phyloP scores from a whole-genome alignment of 1,140 invertebrate genomes.

The Temnothorax nylanderi region DNA sequence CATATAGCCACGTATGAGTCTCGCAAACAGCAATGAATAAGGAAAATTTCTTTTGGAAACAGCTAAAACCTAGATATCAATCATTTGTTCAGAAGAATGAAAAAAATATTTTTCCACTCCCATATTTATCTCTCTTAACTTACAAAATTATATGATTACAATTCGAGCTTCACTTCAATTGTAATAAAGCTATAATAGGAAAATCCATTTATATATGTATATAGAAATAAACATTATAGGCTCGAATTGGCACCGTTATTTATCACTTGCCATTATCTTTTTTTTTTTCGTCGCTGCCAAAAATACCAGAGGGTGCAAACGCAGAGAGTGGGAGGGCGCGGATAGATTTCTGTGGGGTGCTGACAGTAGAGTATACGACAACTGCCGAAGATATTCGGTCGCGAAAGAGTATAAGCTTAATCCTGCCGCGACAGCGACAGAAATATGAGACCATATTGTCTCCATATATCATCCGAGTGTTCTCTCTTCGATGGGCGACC shows the following conservation, averaged over 20 bases:
- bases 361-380: constrained; percentile 70
- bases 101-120: not conserved
- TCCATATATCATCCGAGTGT: constrained; percentile 75
- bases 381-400: constrained; percentile 77
- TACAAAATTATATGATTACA: not conserved
- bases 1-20: not conserved
- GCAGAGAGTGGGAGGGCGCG: constrained; percentile 2
- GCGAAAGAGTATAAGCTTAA: constrained; percentile 77
- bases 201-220: not conserved
- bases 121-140: not conserved
- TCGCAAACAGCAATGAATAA: not conserved
- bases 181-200: not conserved
- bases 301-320: not conserved
- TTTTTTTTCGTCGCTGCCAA: constrained; percentile 36
- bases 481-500: constrained; percentile 57
- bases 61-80: not conserved
- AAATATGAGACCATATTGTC: constrained; percentile 78
- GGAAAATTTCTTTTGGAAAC: not conserved
- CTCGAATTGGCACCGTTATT: constrained; percentile 71
- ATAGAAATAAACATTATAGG: not conserved
- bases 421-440: constrained; percentile 72
- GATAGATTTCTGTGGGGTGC: constrained; percentile 55
- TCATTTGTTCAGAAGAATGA: not conserved
- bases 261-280: constrained; percentile 60
- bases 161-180: not conserved